Conservation (phyloP, 2,113 vertebrate genomes). For the Pelecanoides urinatrix region DNA sequence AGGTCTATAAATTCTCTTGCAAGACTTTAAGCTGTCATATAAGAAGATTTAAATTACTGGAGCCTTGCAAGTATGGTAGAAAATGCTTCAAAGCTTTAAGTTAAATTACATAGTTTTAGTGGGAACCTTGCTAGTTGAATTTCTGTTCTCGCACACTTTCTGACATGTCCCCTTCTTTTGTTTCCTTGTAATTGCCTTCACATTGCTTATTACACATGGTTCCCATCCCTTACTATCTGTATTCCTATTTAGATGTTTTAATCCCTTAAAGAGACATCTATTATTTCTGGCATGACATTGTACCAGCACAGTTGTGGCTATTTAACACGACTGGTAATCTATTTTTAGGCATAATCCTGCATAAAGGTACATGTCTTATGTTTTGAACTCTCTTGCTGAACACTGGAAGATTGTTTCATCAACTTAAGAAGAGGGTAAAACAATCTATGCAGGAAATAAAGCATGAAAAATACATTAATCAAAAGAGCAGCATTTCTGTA, state of each 20-base stretch:
- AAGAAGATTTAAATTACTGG: not conserved
- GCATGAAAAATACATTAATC: not conserved
- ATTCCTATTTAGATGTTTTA: not conserved
- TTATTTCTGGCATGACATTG: not conserved
- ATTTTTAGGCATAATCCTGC: not conserved
- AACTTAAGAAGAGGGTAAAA: not conserved
- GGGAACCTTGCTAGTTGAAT: not conserved
- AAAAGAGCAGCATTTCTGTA: not conserved
- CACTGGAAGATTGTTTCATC: not conserved
- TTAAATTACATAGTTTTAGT: not conserved
- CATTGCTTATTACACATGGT: not conserved
- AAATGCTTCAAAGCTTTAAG: slow-evolving; percentile 1
- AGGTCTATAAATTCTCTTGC: not conserved
- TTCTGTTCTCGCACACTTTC: not conserved
- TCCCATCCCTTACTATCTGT: not conserved
- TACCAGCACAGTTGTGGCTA: not conserved
- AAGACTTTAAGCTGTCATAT: not conserved
- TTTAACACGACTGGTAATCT: not conserved
- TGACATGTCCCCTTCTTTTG: not conserved
- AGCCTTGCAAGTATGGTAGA: not conserved
- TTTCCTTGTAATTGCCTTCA: not conserved
- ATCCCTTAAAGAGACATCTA: not conserved
- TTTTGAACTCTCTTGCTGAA: not conserved
- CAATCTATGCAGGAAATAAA: not conserved
- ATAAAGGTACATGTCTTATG: not conserved